phyloP scores from a whole-genome alignment of 2,113 vertebrate species.

The Rissa tridactyla region DNA sequence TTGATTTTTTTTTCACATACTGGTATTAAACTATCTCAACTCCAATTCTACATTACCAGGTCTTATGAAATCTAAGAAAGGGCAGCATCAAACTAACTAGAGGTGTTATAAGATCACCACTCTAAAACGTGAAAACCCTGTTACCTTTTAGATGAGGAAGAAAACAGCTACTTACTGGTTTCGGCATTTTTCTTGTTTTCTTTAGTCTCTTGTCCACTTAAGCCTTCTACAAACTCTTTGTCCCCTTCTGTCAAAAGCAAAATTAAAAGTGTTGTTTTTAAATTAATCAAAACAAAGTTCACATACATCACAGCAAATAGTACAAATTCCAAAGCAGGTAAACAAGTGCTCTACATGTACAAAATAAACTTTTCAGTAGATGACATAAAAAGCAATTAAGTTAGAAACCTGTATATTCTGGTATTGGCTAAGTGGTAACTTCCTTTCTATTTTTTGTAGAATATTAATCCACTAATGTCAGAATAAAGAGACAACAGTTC shows the following conservation, averaged over 20 bases:
- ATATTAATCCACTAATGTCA: neutral
- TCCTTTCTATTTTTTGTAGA: neutral
- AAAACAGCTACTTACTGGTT: constrained; percentile 61
- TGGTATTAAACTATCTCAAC: neutral
- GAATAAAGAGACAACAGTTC: neutral
- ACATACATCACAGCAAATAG: neutral
- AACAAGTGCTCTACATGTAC: neutral
- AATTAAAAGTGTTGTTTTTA: neutral
- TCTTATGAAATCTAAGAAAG: neutral
- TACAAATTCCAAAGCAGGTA: neutral
- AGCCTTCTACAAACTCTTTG: neutral
- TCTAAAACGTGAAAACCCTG: neutral
- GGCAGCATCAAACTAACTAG: neutral
- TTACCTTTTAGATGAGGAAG: neutral
- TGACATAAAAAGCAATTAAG: neutral
- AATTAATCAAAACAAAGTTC: neutral
- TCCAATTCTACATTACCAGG: neutral
- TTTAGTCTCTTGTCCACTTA: neutral
- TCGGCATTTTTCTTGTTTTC: constrained; percentile 63
- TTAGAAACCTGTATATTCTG: neutral
- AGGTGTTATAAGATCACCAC: neutral
- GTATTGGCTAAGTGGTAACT: neutral
- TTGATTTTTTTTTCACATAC: neutral
- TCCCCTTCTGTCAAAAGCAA: constrained; percentile 34
- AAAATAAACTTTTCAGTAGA: neutral